Conservation (phyloP, 2,113 vertebrate species). For the Vanacampus margaritifer region DNA sequence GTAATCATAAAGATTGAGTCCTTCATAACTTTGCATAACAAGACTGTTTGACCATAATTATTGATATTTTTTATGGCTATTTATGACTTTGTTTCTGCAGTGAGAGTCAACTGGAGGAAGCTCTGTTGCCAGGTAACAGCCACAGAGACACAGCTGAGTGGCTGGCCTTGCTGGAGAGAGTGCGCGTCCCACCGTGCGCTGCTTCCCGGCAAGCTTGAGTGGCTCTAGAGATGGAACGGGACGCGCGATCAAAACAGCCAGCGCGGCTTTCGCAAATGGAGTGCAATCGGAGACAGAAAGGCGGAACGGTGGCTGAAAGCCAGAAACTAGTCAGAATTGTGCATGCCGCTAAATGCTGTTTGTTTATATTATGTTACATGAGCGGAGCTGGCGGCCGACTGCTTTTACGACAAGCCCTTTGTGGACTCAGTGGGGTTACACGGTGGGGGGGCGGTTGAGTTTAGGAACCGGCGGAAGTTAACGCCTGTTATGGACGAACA, state of each 20-base stretch:
- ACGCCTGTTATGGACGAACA: not conserved
- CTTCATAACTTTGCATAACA: not conserved
- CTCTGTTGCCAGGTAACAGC: conserved; percentile 58
- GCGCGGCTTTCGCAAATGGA: not conserved
- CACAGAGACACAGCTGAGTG: conserved; percentile 20
- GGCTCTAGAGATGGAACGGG: conserved; percentile 25
- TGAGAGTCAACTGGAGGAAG: not conserved
- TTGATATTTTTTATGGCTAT: not conserved
- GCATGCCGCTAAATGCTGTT: not conserved
- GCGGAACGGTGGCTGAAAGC: not conserved
- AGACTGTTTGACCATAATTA: not conserved
- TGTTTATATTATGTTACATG: not conserved
- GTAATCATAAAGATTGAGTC: not conserved
- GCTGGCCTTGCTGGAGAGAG: conserved; percentile 9
- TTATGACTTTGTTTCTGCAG: not conserved
- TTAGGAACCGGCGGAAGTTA: not conserved
- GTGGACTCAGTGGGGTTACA: not conserved
- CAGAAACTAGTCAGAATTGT: not conserved
- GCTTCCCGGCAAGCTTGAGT: conserved; percentile 10
- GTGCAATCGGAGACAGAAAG: not conserved
- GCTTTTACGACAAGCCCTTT: not conserved
- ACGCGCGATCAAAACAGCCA: not conserved
- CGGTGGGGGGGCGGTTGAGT: no score
- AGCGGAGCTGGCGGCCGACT: not conserved
- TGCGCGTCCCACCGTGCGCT: not conserved